Evolutionary conservation across 2,888 invertebrate genomes (phyloP).

Genomic region (Hanleya hanleyi): DNA sequence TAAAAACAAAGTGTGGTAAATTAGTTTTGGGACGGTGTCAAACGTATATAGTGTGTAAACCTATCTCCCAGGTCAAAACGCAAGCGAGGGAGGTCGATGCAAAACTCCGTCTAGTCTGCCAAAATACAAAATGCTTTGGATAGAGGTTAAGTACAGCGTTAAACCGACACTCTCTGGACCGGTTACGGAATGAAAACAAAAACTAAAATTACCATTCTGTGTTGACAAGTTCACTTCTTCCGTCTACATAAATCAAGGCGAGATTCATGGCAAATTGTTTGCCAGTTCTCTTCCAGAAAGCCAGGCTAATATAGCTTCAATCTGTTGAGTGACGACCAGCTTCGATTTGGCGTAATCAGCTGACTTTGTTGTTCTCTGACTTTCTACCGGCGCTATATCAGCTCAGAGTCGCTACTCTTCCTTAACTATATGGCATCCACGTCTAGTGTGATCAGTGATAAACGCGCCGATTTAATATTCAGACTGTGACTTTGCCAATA

Average conservation of each 20-base stretch:
- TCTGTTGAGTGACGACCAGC: not conserved
- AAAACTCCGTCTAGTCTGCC: not conserved
- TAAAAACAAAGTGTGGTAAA: constrained; percentile 6
- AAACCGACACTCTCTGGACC: not conserved
- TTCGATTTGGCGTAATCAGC: no score
- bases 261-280: not conserved
- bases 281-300: not conserved
- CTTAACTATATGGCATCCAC: no score
- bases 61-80: not conserved
- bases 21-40: not conserved
- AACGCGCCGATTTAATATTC: no score
- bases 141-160: not conserved
- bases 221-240: not conserved
- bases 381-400: no score
- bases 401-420: no score
- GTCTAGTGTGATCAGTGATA: no score
- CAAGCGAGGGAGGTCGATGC: not conserved
- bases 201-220: not conserved
- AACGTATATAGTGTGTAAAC: not conserved
- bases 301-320: not conserved
- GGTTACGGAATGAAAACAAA: constrained; percentile 2
- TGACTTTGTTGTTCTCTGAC: no score
- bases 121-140: no score
- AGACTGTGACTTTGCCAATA: no score
- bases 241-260: not conserved